These are phyloP conservation scores for Puma concolor DNA, from an alignment of 2,113 vertebrate species.

Conservation along the genomic window DNA sequence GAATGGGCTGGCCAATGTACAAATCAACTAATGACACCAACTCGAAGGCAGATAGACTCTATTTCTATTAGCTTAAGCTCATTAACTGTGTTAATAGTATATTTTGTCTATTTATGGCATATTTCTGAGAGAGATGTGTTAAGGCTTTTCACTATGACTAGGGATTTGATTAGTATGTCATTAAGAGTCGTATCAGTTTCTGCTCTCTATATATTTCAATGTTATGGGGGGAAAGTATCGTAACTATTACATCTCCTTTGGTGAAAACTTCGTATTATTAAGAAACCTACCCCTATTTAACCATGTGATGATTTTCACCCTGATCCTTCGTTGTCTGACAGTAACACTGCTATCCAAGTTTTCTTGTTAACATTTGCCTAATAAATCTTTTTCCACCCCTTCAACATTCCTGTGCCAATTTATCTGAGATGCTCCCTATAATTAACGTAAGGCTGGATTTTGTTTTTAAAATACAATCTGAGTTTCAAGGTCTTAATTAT, in stretches of 20 bases:
- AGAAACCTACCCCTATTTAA: background rate
- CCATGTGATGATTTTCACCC: background rate
- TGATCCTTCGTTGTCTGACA: background rate
- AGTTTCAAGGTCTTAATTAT: slow-evolving; percentile 26
- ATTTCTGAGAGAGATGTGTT: background rate
- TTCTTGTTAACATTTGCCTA: slow-evolving; percentile 41
- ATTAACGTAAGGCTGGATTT: slow-evolving; percentile 7
- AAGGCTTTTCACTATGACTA: background rate
- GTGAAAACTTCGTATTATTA: background rate
- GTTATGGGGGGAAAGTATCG: background rate
- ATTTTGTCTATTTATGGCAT: background rate
- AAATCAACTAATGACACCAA: background rate
- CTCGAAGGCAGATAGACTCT: background rate
- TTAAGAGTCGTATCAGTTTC: background rate
- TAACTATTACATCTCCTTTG: background rate
- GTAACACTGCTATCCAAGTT: background rate
- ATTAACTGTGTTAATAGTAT: background rate
- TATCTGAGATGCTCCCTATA: slow-evolving; percentile 10
- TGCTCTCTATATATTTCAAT: slow-evolving; percentile 26
- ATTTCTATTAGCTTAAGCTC: background rate
- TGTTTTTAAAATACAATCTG: background rate
- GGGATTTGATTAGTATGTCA: background rate
- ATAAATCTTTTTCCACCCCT: background rate
- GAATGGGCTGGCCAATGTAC: background rate
- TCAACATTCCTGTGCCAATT: slow-evolving; percentile 1